Evolutionary conservation across 1,140 invertebrate genomes (phyloP), one percentile per base, ranked within the genome.

Genomic region (Onthophagus taurus): DNA sequence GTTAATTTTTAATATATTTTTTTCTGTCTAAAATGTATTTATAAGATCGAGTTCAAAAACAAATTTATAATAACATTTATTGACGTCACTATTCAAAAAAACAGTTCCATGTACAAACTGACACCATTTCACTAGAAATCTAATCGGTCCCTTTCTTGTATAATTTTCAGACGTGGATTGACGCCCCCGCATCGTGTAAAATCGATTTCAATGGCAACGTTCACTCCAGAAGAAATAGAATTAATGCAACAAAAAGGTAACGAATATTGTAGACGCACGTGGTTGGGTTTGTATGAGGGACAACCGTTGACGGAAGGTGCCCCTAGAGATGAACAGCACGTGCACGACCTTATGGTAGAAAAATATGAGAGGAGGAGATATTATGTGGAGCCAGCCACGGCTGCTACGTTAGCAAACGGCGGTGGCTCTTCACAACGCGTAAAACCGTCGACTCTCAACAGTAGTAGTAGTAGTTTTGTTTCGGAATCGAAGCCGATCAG

Each of bases 141-240:
- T 7, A 17, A 17, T 14, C 16, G 11, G 7, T 36, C 8, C 21
- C n/a, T 55, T 74, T 49, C 61, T 59, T 62, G n/a, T n/a, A n/a
- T n/a, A n/a, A n/a, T n/a, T 58, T 80, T 24, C 72, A 97, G 93
- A 64, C 79, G 94, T 64, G 95, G 94, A 38, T 69, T 98, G 52
- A 97, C 93, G 58, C 94, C 95, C 33, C 95, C 94, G 47, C 93
- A 97, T 68, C 75, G 95, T 51, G 92, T 97, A 19, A 98, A 98
- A 69, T 97, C 94, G 23, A 97, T 98, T 56, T 96, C 93, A 5
- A 97, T 98, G 94, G 89, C 94, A 30, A 95, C 87, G 57, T 98
- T 98, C 66, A 93, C 85, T 47, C 77, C 82, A 51, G 94, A 98
- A 52, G 95, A 98, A 72, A 84, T 98, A 61, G 89, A 94, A 63